These are phyloP conservation scores for Drosophila cardini DNA, from an alignment of 1,140 invertebrate genomes.

Conservation along the genomic window DNA sequence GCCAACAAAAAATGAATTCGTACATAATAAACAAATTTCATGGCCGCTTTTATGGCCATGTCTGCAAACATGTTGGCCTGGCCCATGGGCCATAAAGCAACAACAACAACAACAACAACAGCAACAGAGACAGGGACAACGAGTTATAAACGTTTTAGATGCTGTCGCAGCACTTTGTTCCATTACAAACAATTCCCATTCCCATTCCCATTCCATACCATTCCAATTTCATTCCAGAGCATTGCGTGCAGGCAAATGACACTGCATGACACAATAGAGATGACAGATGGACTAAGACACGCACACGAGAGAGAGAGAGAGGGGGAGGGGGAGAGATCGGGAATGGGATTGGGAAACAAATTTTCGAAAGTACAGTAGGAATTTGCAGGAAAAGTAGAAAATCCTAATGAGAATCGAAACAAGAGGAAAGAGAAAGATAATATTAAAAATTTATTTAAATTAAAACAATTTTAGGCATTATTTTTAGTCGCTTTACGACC, in stretches of 20 bases:
- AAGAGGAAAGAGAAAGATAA: no score
- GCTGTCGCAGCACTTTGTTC: slow-evolving; percentile 16
- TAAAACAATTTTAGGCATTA: no score
- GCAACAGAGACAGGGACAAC: no score
- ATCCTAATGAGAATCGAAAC: no score
- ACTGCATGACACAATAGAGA: background rate
- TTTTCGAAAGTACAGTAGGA: no score
- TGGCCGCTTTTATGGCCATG: slow-evolving; percentile 43
- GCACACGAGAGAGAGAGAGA: background rate
- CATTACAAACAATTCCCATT: slow-evolving; percentile 33
- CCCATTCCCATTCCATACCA: slow-evolving; percentile 24
- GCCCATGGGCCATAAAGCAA: slow-evolving; percentile 32
- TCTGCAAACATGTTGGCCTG: slow-evolving; percentile 36
- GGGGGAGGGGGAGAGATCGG: background rate
- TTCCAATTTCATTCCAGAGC: slow-evolving; percentile 4
- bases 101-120: slow-evolving; percentile 24
- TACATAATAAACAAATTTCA: slow-evolving; percentile 44
- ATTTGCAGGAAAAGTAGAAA: no score
- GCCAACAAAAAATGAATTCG: slow-evolving; percentile 32
- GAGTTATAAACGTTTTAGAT: slow-evolving; percentile 35
- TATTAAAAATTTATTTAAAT: no score
- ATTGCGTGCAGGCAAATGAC: slow-evolving; percentile 10
- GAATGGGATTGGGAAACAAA: background rate
- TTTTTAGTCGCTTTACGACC: no score
- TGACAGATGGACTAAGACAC: background rate